Evolutionary conservation across 1,140 invertebrate species (phyloP).

Genomic region (Mercenaria mercenaria): DNA sequence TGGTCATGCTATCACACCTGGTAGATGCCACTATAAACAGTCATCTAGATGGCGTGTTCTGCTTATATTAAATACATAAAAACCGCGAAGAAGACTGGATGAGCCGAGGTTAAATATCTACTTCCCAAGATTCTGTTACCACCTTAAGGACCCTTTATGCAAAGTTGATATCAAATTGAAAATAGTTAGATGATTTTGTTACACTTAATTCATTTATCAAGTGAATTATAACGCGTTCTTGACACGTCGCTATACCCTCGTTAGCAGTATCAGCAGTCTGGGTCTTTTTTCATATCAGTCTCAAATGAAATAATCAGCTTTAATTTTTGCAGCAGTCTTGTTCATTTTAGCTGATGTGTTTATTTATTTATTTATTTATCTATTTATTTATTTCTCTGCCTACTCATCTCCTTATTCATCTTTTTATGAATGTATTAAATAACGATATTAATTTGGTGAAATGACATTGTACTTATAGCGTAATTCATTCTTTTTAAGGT

Average conservation of each 20-base stretch:
- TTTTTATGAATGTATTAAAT: no score
- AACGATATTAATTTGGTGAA: neutral
- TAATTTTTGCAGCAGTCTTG: neutral
- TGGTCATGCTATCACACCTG: slow-evolving; percentile 34
- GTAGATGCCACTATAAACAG: neutral
- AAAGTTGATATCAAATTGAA: slow-evolving; percentile 28
- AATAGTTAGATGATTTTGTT: neutral
- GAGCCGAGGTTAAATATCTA: slow-evolving; percentile 53
- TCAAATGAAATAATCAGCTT: neutral
- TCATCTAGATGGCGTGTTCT: slow-evolving; percentile 15
- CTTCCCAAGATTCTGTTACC: slow-evolving; percentile 38
- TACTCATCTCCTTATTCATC: neutral
- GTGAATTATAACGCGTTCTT: slow-evolving; percentile 26
- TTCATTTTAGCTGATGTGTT: no score
- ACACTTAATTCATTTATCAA: slow-evolving; percentile 43
- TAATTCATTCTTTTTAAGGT: slow-evolving; percentile 90
- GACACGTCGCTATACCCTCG: slow-evolving; percentile 39
- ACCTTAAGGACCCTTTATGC: slow-evolving; percentile 24
- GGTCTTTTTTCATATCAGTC: neutral
- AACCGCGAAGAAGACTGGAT: slow-evolving; percentile 35
- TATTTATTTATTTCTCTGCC: neutral
- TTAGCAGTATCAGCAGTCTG: neutral
- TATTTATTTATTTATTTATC: slow-evolving; percentile 5
- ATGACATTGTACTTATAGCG: neutral
- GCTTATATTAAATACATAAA: slow-evolving; percentile 18